Base-by-base conservation (phyloP, 2,113 vertebrate genomes). In the Cebus imitator region DNA sequence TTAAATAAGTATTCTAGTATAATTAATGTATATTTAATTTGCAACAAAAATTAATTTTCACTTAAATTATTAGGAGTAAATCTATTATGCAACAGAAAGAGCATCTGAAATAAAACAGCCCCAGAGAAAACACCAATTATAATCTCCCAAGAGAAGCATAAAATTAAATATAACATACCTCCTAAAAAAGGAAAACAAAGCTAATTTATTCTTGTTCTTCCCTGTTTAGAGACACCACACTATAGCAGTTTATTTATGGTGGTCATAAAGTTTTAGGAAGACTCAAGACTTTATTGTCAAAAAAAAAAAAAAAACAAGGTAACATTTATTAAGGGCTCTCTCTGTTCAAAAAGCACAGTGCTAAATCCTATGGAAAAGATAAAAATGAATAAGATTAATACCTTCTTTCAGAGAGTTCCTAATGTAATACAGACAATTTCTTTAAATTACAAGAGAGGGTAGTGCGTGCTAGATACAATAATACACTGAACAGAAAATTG, bases 201-300 rank as follows among this genome's bases (percentile, higher is more conserved):
- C 48, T 80, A 70, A 95, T 87, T 96, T 96, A 95, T 97, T 87
- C 84, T 57, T 68, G 9, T 5, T 96, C 70, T 92, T 93, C 7
- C 20, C 57, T 95, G 23, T 95, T 95, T 90, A 79, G 70, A 97
- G 86, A 90, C 17, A 72, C 17, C 35, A 75, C 11, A 95, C 87
- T 14, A 93, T 48, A 55, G 32, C 52, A 40, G 58, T 80, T 89
- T 95, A 96, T 93, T 96, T 90, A 92, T 87, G 84, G 79, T 80
- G 55, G 57, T 55, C 58, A 61, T 87, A 40, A 96, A 91, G 37
- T 90, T 85, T 93, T 70, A 85, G 52, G 32, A 57, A 94, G 57
- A 81, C 27, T 40, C 27, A 76, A 89, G 64, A 79, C 73, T 45
- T 92, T 27, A 82, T 32, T 94, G 45, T 95, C 84, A 90, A 64